Percentiles rank a stretch among this genome's conserved stretches.
phyloP scores from a whole-genome alignment of 1,140 invertebrate genomes.

The Lethrus apterus region DNA sequence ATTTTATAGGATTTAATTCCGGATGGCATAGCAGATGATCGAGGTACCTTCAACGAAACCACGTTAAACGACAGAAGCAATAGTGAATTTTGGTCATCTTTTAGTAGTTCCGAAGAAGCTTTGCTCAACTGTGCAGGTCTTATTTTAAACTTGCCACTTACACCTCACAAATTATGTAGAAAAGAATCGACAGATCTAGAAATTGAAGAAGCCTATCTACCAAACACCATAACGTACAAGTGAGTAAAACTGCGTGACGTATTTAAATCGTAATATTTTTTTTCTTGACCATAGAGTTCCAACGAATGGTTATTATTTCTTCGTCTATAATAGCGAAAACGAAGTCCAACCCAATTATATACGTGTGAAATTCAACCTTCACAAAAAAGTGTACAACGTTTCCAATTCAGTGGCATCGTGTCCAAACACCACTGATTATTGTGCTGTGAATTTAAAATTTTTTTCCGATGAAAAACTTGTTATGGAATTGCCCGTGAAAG shows the following conservation, averaged over 20 bases:
- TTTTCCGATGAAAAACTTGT: slow-evolving; percentile 61
- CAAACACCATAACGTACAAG: slow-evolving; percentile 59
- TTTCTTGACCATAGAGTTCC: slow-evolving; percentile 54
- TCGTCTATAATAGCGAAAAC: slow-evolving; percentile 75
- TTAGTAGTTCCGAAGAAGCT: slow-evolving; percentile 68
- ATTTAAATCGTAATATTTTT: slow-evolving; percentile 14
- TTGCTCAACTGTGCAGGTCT: slow-evolving; percentile 65
- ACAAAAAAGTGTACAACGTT: slow-evolving; percentile 62
- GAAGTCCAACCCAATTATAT: slow-evolving; percentile 65
- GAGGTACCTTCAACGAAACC: slow-evolving; percentile 53
- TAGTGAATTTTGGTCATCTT: slow-evolving; percentile 73
- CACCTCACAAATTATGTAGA: slow-evolving; percentile 51
- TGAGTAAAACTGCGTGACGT: slow-evolving; percentile 29
- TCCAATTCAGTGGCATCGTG: slow-evolving; percentile 50
- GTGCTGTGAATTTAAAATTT: slow-evolving; percentile 57
- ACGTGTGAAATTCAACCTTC: slow-evolving; percentile 56
- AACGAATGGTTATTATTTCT: slow-evolving; percentile 70
- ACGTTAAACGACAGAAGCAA: slow-evolving; percentile 58
- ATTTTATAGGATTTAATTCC: slow-evolving; percentile 44
- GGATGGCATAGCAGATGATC: slow-evolving; percentile 58
- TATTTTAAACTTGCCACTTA: slow-evolving; percentile 62
- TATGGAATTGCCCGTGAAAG: slow-evolving; percentile 51
- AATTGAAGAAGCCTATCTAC: slow-evolving; percentile 45
- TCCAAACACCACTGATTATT: slow-evolving; percentile 53
- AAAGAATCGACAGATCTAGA: slow-evolving; percentile 38